A percentile compares a stretch with the other conserved stretches of the same genome.
Evolutionary conservation across 2,113 vertebrate species (phyloP).

Genomic region (Osmerus eperlanus): DNA sequence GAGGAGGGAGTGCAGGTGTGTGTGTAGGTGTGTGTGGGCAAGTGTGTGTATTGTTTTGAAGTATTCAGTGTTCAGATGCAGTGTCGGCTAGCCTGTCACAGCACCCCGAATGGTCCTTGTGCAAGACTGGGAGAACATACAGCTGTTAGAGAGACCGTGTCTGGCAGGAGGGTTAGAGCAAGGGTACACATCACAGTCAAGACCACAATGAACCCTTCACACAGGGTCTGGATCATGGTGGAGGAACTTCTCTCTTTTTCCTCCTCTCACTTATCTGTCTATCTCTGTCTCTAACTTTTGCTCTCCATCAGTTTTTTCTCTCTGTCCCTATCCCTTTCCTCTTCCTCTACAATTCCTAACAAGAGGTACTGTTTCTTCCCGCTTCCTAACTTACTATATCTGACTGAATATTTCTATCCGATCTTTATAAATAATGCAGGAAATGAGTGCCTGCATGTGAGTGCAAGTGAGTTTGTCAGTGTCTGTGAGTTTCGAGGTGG

Average conservation of each 20-base stretch:
- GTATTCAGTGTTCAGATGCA: neutral
- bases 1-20: neutral
- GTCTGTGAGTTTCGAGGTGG: conserved; percentile 14
- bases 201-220: too few species aligned
- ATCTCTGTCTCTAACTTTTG: neutral
- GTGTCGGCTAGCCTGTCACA: neutral
- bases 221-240: too few species aligned
- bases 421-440: conserved; percentile 18
- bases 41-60: conserved; percentile 7
- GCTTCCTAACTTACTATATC: neutral
- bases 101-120: neutral
- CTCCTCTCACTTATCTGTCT: neutral
- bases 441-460: conserved; percentile 23
- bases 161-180: neutral
- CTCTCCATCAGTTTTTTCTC: neutral
- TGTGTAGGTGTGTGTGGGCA: neutral
- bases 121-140: neutral
- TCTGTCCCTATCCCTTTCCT: neutral
- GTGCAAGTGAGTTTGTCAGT: conserved; percentile 17
- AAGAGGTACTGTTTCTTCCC: too few species aligned
- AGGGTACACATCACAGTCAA: too few species aligned
- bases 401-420: neutral
- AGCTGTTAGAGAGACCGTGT: neutral
- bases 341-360: neutral
- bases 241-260: neutral